These are phyloP conservation scores for Melanaphis sacchari DNA, from an alignment of 1,140 invertebrate species.

Conservation along the genomic window DNA sequence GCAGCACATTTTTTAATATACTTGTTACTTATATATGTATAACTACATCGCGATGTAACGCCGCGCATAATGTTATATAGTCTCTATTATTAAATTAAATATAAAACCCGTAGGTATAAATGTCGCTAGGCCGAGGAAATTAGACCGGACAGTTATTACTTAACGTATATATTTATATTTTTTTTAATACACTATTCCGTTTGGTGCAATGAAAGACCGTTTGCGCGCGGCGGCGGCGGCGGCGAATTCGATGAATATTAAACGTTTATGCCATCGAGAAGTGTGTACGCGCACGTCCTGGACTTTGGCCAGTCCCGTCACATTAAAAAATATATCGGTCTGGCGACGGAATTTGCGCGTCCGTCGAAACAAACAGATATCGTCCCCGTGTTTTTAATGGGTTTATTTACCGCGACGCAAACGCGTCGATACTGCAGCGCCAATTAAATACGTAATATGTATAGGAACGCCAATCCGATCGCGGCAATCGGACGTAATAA, in stretches of 20 bases:
- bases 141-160: background rate
- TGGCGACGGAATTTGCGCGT: background rate
- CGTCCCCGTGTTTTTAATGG: background rate
- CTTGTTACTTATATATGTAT: background rate
- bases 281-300: background rate
- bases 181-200: background rate
- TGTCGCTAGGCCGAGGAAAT: background rate
- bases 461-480: background rate
- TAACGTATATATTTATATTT: background rate
- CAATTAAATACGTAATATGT: background rate
- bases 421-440: background rate
- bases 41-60: no score
- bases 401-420: background rate
- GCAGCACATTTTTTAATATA: background rate
- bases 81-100: background rate
- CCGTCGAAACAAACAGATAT: constrained; percentile 20
- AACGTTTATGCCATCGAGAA: background rate
- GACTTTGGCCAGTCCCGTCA: background rate
- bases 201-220: background rate
- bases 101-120: background rate
- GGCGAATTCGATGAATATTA: background rate
- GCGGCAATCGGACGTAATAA: background rate
- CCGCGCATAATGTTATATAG: no score
- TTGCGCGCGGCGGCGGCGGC: no score
- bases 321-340: background rate